Evolutionary conservation across 2,113 vertebrate genomes (phyloP), one percentile per base, ranked within the genome.

Genomic region (Chascanopsetta lugubris): DNA sequence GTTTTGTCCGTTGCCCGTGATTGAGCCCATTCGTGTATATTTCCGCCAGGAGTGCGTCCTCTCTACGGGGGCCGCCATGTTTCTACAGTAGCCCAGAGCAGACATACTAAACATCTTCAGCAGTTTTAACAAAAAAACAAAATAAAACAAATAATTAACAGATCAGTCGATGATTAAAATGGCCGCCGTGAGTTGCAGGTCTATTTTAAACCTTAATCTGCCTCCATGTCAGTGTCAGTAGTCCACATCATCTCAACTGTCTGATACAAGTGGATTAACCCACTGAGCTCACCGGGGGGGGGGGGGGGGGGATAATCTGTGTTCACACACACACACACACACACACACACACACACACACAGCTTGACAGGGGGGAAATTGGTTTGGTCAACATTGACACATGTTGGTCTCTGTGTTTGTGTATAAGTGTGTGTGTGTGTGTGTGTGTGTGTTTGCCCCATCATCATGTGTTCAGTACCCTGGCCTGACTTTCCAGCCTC

Each of bases 331-430:
- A 40, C 45, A 32, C 4, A 51, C 43, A 45, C 50, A 53, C 27
- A 76, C 20, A 29, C 30, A 20, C 62, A 49, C 38, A 32, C 36
- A 47, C 54, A 54, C 59, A 45, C 26, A 8, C 34, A 50, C 61
- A 54, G 36, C 51, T 50, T 77, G 75, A 85, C 79, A 80, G 51
- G 69, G 48, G 36, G 72, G 69, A 83, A 81, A 83, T 85, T 87
- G 82, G 80, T 79, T 81, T 81, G 80, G 80, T 83, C 80, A 72
- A 60, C 69, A 58, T 62, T 70, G 69, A 79, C 77, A 76, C 82
- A 63, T 65, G 67, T 69, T 30, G 61, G 27, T 65, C 13, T 5
- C 1, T 34, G 11, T 34, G 32, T 13, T 3, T 34, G 32, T 6
- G 3, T 38, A n/a, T n/a, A n/a, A n/a, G 34, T 36, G 32, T 2